phyloP scores from a whole-genome alignment of 2,888 invertebrate genomes.

The Tuta absoluta region DNA sequence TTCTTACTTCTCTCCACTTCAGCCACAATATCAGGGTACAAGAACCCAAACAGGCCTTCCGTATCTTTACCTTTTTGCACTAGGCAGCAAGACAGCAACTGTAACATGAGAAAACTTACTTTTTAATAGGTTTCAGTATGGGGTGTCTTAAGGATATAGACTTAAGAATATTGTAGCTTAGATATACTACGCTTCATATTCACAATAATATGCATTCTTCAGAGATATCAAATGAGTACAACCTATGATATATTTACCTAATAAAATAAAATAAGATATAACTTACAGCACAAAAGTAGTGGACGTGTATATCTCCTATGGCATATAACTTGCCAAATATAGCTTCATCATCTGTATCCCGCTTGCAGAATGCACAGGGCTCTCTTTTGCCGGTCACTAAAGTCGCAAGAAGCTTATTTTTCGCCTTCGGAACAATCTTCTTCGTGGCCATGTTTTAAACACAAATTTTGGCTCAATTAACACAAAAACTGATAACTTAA shows the following conservation, averaged over 20 bases:
- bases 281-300: conserved; percentile 89
- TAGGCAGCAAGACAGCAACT: conserved; percentile 87
- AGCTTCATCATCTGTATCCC: conserved; percentile 74
- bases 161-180: too few species aligned
- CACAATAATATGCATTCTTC: background rate
- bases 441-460: conserved; percentile 39
- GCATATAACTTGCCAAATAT: conserved; percentile 80
- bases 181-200: too few species aligned
- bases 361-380: conserved; percentile 80
- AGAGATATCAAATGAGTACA: too few species aligned
- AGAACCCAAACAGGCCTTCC: conserved; percentile 88
- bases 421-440: conserved; percentile 38
- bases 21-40: conserved; percentile 83
- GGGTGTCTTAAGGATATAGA: too few species aligned
- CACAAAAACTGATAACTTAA: conserved; percentile 11
- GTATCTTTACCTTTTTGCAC: conserved; percentile 84
- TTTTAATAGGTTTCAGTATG: background rate
- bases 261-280: background rate
- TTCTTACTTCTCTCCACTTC: conserved; percentile 84
- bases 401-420: conserved; percentile 49
- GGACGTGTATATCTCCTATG: conserved; percentile 81
- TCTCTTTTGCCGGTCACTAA: conserved; percentile 53
- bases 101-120: conserved; percentile 40
- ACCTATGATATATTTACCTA: too few species aligned
- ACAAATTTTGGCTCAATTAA: conserved; percentile 2